These are phyloP conservation scores for Sympetrum striolatum DNA, from an alignment of 2,888 invertebrate species.

Conservation along the genomic window DNA sequence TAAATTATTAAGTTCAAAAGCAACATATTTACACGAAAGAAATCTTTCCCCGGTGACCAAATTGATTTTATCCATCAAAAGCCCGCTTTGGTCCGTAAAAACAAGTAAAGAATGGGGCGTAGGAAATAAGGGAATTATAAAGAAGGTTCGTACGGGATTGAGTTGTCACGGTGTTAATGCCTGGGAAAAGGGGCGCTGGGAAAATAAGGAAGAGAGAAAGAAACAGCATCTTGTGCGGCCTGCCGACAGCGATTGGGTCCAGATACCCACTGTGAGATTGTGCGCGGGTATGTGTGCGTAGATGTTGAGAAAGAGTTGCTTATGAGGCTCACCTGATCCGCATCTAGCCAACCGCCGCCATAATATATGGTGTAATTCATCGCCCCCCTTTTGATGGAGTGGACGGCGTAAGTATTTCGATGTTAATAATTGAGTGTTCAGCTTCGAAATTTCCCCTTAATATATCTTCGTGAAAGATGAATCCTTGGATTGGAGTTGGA, in stretches of 20 bases:
- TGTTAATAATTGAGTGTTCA: background rate
- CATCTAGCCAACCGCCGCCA: background rate
- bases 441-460: background rate
- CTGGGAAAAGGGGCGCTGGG: background rate
- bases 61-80: too few species aligned
- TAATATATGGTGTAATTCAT: background rate
- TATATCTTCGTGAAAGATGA: background rate
- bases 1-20: too few species aligned
- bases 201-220: background rate
- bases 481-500: background rate
- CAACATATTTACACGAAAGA: too few species aligned
- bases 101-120: background rate
- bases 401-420: background rate
- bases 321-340: slow-evolving; percentile 8
- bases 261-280: slow-evolving; percentile 17
- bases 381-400: background rate
- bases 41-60: too few species aligned
- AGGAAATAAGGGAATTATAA: background rate
- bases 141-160: background rate
- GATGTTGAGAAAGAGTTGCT: background rate
- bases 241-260: background rate
- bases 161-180: slow-evolving; percentile 33
- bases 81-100: too few species aligned
- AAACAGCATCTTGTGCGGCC: background rate
- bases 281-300: background rate